Evolutionary conservation across 2,797 vertebrate species (phyloP).

Genomic region (Stomatorhinus walkeri): DNA sequence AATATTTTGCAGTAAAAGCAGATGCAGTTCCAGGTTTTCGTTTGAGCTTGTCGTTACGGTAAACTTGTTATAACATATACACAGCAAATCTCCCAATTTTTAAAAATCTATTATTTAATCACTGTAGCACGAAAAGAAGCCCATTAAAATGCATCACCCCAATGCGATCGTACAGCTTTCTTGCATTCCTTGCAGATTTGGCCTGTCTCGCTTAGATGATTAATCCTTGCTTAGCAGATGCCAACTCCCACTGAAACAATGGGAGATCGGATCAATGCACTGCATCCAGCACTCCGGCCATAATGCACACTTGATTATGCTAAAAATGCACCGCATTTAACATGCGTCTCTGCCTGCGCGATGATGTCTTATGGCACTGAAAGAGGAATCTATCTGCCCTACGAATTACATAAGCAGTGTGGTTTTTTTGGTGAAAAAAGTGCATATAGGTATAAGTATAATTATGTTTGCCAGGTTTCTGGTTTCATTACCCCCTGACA

Average conservation of each 20-base stretch:
- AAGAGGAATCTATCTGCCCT: not conserved
- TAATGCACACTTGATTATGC: not conserved
- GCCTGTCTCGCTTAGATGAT: slow-evolving; percentile 46
- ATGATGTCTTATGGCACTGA: not conserved
- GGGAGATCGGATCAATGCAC: slow-evolving; percentile 18
- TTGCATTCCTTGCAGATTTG: slow-evolving; percentile 49
- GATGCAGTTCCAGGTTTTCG: slow-evolving; percentile 43
- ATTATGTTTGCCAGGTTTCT: not conserved
- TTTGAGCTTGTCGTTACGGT: slow-evolving; percentile 51
- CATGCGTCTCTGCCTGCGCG: not conserved
- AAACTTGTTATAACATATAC: slow-evolving; percentile 61
- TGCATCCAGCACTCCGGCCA: not conserved
- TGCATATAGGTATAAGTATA: not conserved
- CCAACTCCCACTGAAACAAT: slow-evolving; percentile 34
- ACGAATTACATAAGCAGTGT: not conserved
- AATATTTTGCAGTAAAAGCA: slow-evolving; percentile 27
- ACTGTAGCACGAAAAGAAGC: slow-evolving; percentile 44
- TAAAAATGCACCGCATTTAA: not conserved
- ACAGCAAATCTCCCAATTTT: slow-evolving; percentile 35
- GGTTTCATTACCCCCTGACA: not conserved
- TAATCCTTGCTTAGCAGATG: slow-evolving; percentile 53
- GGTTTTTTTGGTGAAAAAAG: not conserved
- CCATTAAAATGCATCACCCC: slow-evolving; percentile 64
- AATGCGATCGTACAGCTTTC: slow-evolving; percentile 59
- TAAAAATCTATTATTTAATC: slow-evolving; percentile 19